Base-by-base conservation (phyloP, 2,113 vertebrate genomes). In the Orycteropus afer region DNA sequence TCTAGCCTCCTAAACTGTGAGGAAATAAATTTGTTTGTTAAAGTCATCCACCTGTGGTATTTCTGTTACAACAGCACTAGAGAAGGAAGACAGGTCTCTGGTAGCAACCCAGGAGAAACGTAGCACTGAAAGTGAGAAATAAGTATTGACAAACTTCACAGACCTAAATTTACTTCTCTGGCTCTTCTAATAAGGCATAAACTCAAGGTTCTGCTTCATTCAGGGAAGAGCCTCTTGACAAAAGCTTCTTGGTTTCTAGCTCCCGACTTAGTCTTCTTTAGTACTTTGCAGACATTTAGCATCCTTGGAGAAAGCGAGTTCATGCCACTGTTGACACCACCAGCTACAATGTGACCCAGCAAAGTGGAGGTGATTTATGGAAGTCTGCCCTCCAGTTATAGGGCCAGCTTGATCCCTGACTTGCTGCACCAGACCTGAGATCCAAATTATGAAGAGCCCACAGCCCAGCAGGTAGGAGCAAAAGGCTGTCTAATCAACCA, bases 381-480 rank as follows among this genome's bases (percentile, higher is more conserved):
- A 93, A 59, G 25, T 47, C 59, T 84, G 37, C 17, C 80, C 65
- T 74, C 11, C 1, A 78, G 49, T 82, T 40, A 79, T 0, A 76
- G 55, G 45, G 45, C 57, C 57, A 29, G 13, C 6, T 57, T 83
- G n/a, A 32, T 7, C 34, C 22, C 20, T 88, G 7, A n/a, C 55
- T 91, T 32, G 47, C 49, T 76, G 86, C 32, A 37, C 25, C 49
- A 37, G 63, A 6, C 29, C 61, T 78, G 83, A 77, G 53, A 81
- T 84, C 14, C 78, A 89, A 91, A 11, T 93, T 86, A 87, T 49
- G 34, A 79, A 84, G 91, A 63, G 32, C 57, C 59, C 65, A 32
- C 14, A 61, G 12, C 12, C 29, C 57, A 88, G 91, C 14, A 91
- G 61, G 74, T 45, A 82, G 65, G 37, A 74, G 51, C 63, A 80